Evolutionary conservation across 1,140 invertebrate species (phyloP).

Genomic region (Asobara japonica): DNA sequence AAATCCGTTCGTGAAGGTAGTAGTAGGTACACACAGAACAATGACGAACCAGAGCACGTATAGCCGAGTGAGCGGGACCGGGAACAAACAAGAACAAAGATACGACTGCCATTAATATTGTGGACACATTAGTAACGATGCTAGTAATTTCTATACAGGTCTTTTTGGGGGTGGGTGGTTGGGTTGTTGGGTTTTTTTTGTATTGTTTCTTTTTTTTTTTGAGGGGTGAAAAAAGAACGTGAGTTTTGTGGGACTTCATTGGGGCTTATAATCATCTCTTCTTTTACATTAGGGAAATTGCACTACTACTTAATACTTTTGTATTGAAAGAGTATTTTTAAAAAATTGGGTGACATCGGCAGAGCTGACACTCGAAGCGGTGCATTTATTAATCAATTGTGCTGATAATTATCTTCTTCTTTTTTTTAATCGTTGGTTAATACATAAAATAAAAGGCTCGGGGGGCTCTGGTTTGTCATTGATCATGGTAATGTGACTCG

Average conservation of each 20-base stretch:
- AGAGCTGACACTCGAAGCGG: constrained; percentile 33
- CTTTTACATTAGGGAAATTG: background rate
- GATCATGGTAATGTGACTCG: constrained; percentile 58
- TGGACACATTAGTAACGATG: constrained; percentile 67
- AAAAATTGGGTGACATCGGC: constrained; percentile 23
- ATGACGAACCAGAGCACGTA: constrained; percentile 68
- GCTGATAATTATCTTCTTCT: background rate
- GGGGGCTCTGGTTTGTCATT: constrained; percentile 68
- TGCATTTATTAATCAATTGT: constrained; percentile 20
- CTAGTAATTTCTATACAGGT: constrained; percentile 62
- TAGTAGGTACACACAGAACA: constrained; percentile 68
- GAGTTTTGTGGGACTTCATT: background rate
- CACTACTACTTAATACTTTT: constrained; percentile 4
- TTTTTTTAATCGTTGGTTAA: background rate
- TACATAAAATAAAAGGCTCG: constrained; percentile 54
- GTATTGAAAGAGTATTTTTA: background rate
- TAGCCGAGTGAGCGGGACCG: constrained; percentile 68
- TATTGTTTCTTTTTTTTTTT: constrained; percentile 15
- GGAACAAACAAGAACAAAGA: constrained; percentile 70
- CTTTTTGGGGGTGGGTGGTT: constrained; percentile 38
- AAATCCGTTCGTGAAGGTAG: constrained; percentile 68
- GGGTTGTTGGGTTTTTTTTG: constrained; percentile 25
- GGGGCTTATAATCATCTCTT: background rate
- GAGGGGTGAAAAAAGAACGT: background rate
- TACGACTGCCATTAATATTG: constrained; percentile 69